Evolutionary conservation across 1,140 invertebrate species (phyloP).

Genomic region (Temnothorax curvispinosus): DNA sequence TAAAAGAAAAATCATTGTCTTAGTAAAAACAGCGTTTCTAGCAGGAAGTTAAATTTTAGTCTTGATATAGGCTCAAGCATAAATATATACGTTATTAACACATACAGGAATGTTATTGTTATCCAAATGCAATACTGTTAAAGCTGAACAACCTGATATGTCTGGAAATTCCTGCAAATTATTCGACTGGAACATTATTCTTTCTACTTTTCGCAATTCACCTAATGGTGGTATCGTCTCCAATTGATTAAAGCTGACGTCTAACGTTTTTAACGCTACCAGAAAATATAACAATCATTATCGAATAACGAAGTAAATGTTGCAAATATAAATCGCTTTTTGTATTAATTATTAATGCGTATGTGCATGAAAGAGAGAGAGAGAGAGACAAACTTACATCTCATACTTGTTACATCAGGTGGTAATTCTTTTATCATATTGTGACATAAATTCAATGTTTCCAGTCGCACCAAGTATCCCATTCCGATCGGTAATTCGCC

Average conservation of each 20-base stretch:
- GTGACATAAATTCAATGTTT: constrained; percentile 87
- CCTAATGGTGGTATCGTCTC: constrained; percentile 91
- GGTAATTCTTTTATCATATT: constrained; percentile 87
- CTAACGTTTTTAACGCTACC: constrained; percentile 87
- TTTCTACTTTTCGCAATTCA: constrained; percentile 92
- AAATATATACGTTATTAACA: constrained; percentile 62
- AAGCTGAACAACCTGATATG: constrained; percentile 88
- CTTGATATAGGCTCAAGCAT: background rate
- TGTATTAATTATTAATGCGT: constrained; percentile 1
- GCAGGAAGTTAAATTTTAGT: background rate
- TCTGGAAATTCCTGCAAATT: constrained; percentile 89
- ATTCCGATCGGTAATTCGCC: constrained; percentile 86
- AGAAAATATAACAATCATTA: constrained; percentile 22
- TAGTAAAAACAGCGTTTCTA: background rate
- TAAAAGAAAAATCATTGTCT: constrained; percentile 62
- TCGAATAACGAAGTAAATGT: background rate
- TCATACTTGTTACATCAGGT: constrained; percentile 87
- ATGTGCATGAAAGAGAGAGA: constrained; percentile 12
- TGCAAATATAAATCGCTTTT: constrained; percentile 29
- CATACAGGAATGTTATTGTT: constrained; percentile 92
- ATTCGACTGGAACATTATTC: constrained; percentile 92
- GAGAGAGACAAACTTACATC: constrained; percentile 80
- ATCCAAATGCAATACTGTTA: constrained; percentile 92
- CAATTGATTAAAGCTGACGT: constrained; percentile 88
- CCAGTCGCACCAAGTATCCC: constrained; percentile 87